Evolutionary conservation across 2,888 invertebrate genomes (phyloP), one percentile per base, ranked within the genome.

Genomic region (Phyllotreta cruciferae): DNA sequence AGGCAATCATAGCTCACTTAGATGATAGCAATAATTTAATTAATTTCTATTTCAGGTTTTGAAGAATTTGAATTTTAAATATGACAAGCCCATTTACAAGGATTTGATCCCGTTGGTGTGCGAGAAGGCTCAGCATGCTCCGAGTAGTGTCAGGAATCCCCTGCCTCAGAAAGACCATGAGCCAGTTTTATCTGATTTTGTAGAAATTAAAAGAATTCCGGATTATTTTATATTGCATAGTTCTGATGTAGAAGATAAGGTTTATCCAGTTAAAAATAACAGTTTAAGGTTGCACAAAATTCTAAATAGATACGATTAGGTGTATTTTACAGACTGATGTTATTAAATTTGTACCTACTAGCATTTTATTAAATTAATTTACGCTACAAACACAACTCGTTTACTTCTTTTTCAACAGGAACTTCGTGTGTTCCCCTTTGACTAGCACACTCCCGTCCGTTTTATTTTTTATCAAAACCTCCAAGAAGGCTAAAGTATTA

Each of bases 381-480:
- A 4, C 1, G 36, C 24, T 24, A 24, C 24, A 24, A 24, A 24
- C 4, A 24, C 38, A 53, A 11, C 53, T 52, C n/a, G n/a, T n/a
- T n/a, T n/a, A 4, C 24, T 24, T 3, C 4, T 24, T 24, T 24
- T 24, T 24, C 2, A 54, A 5, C 35, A 54, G 10, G 44, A 34
- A 60, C 37, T 60, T 60, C 36, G 45, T 93, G 77, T 96, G 96
- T 63, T 86, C 85, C 42, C 94, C 96, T 67, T 86, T 89, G 4
- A 93, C 95, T 50, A 97, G 79, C 4, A 95, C 72, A 45, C 85
- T 83, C 56, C 91, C 90, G 66, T 87, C 90, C 3, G 84, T 82
- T 79, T 94, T 94, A 67, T 91, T 90, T 47, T 85, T 86, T 1
- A 97, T 84, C 71, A 91, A 88, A 9, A 94, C 92, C 73, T 90